A percentile compares a stretch with the other conserved stretches of the same genome.
Conservation (phyloP, 2,797 vertebrate species). For the Choloepus didactylus region DNA sequence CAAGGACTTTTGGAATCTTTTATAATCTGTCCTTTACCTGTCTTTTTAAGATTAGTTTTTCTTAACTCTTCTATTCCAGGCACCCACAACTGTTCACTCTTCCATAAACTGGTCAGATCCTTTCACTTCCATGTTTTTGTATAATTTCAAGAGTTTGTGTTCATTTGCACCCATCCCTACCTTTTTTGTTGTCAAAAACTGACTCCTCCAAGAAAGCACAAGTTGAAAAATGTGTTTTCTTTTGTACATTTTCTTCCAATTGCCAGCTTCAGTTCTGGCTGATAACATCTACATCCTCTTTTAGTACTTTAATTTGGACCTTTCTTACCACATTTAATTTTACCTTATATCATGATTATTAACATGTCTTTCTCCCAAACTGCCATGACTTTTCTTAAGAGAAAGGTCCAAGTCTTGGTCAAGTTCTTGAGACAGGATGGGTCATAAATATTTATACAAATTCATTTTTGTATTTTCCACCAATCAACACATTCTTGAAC, state of each 20-base stretch:
- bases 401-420: background rate
- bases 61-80: background rate
- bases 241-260: background rate
- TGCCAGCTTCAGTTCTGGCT: background rate
- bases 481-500: background rate
- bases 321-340: background rate
- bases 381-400: background rate
- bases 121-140: background rate
- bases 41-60: background rate
- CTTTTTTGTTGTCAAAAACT: background rate
- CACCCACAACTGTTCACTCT: background rate
- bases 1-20: background rate
- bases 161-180: background rate
- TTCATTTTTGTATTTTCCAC: background rate
- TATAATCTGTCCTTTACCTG: background rate
- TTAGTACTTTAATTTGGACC: background rate
- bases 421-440: background rate
- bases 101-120: background rate
- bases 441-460: slow-evolving; percentile 33
- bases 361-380: background rate
- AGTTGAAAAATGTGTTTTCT: background rate
- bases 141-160: background rate
- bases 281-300: background rate
- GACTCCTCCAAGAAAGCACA: background rate
- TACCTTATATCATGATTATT: background rate